These are phyloP conservation scores for Diogma glabrata DNA, from an alignment of 2,888 invertebrate species.

Conservation along the genomic window DNA sequence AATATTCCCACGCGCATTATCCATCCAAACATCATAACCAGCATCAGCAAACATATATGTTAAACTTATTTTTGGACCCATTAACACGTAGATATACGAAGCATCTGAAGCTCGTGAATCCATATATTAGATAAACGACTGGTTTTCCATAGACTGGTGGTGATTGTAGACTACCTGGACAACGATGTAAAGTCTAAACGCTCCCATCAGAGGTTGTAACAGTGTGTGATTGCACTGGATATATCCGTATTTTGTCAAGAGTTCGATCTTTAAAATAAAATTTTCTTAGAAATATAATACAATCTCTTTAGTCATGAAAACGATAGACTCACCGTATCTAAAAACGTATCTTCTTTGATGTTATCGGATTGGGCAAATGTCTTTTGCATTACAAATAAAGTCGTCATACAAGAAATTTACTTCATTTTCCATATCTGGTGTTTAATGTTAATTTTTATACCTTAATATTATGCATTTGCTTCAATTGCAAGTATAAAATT, in stretches of 20 bases:
- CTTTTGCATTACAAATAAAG: not conserved
- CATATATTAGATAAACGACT: not conserved
- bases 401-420: not conserved
- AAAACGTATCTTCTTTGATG: too few relatives aligned
- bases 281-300: too few relatives aligned
- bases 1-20: not conserved
- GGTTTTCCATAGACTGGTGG: too few relatives aligned
- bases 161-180: not conserved
- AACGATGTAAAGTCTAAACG: not conserved
- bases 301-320: too few relatives aligned
- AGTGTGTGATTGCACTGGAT: not conserved
- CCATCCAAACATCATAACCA: conserved; percentile 4
- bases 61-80: conserved; percentile 1
- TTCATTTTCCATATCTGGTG: too few relatives aligned
- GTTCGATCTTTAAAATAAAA: too few relatives aligned
- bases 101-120: not conserved
- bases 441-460: too few relatives aligned
- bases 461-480: too few relatives aligned
- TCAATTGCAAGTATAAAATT: too few relatives aligned
- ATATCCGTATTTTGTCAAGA: not conserved
- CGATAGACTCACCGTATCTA: too few relatives aligned
- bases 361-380: too few relatives aligned
- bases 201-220: not conserved
- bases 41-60: not conserved
- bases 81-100: not conserved